These are phyloP conservation scores for Pterophyllum scalare DNA, from an alignment of 2,113 vertebrate species.

Conservation along the genomic window DNA sequence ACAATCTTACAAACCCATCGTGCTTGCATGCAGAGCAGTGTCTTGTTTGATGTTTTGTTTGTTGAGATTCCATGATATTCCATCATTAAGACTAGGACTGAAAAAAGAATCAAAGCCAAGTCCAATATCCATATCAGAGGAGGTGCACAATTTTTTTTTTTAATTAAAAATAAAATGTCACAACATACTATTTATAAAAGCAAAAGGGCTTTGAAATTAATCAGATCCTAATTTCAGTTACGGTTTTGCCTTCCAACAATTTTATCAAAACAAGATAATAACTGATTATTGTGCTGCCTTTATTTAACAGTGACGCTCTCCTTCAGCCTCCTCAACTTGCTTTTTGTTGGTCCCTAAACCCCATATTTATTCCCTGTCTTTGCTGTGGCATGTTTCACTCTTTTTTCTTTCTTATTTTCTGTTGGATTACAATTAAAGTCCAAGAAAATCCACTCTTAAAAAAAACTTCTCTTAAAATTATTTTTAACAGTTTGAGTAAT, in stretches of 20 bases:
- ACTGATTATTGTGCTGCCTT: too few species aligned
- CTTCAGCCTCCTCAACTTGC: too few species aligned
- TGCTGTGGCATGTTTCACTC: too few species aligned
- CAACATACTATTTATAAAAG: not conserved
- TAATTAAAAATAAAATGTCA: not conserved
- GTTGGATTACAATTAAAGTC: not conserved
- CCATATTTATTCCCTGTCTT: too few species aligned
- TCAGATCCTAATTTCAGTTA: not conserved
- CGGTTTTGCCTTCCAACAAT: not conserved
- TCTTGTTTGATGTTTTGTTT: not conserved
- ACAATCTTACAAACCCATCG: not conserved
- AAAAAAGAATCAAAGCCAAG: not conserved
- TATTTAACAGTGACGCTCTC: too few species aligned
- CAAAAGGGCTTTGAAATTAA: not conserved
- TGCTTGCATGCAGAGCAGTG: constrained; percentile 38
- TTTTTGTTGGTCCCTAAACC: too few species aligned
- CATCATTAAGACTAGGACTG: not conserved
- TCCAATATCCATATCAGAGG: not conserved
- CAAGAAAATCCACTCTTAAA: not conserved
- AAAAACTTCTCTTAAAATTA: too few species aligned
- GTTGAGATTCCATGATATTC: not conserved
- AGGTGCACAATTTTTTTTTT: not conserved
- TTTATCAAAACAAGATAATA: not conserved
- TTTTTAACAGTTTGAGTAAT: not conserved
- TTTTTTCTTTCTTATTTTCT: not conserved